Evolutionary conservation across 2,888 invertebrate genomes (phyloP).

Genomic region (Girardia tigrina): DNA sequence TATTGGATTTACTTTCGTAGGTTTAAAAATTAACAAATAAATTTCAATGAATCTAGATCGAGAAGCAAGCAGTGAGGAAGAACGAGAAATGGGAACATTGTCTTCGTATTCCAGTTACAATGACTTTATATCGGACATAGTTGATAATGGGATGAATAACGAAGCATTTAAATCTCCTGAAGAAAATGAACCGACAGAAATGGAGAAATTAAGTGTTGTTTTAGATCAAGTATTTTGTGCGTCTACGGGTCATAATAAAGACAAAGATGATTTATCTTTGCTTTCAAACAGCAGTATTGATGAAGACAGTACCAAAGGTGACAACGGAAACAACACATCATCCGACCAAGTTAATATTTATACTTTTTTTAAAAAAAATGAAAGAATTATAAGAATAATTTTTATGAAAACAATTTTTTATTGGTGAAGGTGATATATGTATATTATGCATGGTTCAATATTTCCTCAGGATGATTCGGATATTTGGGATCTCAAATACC

Average conservation of each 20-base stretch:
- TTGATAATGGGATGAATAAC: constrained; percentile 59
- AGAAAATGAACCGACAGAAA: constrained; percentile 13
- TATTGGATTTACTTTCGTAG: too few species aligned
- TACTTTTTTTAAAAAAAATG: background rate
- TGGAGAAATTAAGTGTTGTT: background rate
- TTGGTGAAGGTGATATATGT: background rate
- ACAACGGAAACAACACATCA: background rate
- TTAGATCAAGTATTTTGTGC: constrained; percentile 11
- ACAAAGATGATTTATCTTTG: background rate
- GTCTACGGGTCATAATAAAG: background rate
- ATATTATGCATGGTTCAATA: background rate
- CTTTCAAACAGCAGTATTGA: background rate
- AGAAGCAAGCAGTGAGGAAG: constrained; percentile 78
- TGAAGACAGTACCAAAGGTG: background rate
- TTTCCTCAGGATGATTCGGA: constrained; percentile 33
- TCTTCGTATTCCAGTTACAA: constrained; percentile 87
- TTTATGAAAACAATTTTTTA: background rate
- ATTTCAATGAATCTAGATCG: too few species aligned
- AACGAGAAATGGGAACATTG: constrained; percentile 80
- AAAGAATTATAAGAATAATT: too few species aligned
- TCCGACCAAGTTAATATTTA: background rate
- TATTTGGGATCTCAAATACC: constrained; percentile 32
- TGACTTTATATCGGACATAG: constrained; percentile 89
- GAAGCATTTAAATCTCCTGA: constrained; percentile 42
- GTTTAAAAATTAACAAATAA: too few species aligned